Evolutionary conservation across 2,797 vertebrate species (phyloP), one percentile per base, ranked within the genome.

Genomic region (Enteromius trimaculatus): DNA sequence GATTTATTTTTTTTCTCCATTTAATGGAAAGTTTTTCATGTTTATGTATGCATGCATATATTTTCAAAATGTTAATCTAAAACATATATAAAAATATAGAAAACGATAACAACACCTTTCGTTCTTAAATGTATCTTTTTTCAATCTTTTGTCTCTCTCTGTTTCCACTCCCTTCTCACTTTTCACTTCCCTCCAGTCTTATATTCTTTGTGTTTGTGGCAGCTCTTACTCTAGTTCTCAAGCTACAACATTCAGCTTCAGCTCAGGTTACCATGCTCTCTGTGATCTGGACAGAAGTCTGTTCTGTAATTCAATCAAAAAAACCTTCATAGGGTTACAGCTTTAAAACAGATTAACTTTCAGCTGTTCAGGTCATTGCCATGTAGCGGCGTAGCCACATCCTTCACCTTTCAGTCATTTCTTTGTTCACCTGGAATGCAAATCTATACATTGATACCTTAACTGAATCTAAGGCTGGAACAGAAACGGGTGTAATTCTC

Each of bases 331-430:
- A 7, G 29, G 13, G 49, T 75, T 74, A 74, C 49, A 55, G 21
- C n/a, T 60, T 76, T 76, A 58, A 77, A 64, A 44, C 58, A 21
- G 34, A 10, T 29, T 55, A 13, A 44, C 75, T 77, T 62, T 9
- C 19, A 58, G 31, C 14, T 44, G 37, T 62, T 62, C 23, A 7
- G n/a, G 37, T 39, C 34, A 14, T 21, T 47, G 55, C 44, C 58
- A 77, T 16, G 37, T 26, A 31, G 70, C 21, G 47, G 17, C 6
- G 5, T 53, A 6, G 29, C 55, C 55, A 77, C 23, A 77, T 1
- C 23, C 37, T 9, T 62, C 55, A 23, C 23, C 72, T 39, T 76
- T 37, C 51, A 11, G 2, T 62, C 34, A 10, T 58, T 19, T 39
- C 21, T n/a, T 74, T 53, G 17, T 55, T 34, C 31, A 16, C 1